Evolutionary conservation across 2,113 vertebrate genomes (phyloP), one percentile per base, ranked within the genome.

Genomic region (Tympanuchus pallidicinctus): DNA sequence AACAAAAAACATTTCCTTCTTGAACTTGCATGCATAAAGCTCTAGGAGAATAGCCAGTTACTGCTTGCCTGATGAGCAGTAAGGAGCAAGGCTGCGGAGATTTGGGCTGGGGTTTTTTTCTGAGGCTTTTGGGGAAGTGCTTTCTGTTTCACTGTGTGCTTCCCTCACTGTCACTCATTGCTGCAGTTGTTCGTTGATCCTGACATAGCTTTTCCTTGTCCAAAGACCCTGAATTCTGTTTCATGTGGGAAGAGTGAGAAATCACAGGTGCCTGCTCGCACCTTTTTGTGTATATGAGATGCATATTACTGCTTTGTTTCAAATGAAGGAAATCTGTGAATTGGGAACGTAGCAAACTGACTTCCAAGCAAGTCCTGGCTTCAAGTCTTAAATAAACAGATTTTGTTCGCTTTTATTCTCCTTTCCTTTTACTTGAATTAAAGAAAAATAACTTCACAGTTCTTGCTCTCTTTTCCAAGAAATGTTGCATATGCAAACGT

Each of bases 211-310:
- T 60, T 60, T 25, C 32, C 21, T 15, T 34, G 19, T 47, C 18
- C 32, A 61, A 13, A 36, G 25, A 45, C 32, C 32, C 73, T 8
- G 24, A 60, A 14, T 61, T 75, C 56, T 61, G 18, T 60, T 24
- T 34, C 13, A 13, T 13, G 8, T 25, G 13, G 42, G 32, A 45
- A 59, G 27, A 72, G 24, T 3, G 42, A 72, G 28, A 42, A 74
- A 57, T 11, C 7, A 13, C 14, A 73, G 30, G n/a, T 0, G 2
- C 11, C n/a, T 3, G 4, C 50, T 48, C 9, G 56, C 7, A 1
- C 5, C 34, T 21, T 64, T 70, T 52, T 69, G 8, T 45, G 34
- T 48, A 6, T 5, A 2, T 22, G 47, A 86, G 5, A 8, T 69
- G 0, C 11, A 1, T 24, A 1, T 52, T 40, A 13, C 3, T 4